Conservation (phyloP, 1,140 invertebrate genomes). For the Drosophila ogumai region DNA sequence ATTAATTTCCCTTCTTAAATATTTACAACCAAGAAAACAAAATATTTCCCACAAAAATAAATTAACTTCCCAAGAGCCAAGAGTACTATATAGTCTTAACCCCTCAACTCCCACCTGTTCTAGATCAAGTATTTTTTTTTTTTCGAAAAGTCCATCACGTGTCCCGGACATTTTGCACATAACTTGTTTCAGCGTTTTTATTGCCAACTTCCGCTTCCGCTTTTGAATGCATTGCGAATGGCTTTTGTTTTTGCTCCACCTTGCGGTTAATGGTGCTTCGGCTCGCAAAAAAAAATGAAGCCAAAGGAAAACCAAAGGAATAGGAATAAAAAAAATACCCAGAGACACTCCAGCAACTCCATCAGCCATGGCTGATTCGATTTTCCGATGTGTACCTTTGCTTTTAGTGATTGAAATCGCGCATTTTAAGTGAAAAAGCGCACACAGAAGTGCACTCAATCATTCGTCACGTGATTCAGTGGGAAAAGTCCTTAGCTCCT, state of each 20-base stretch:
- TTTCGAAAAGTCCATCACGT: conserved; percentile 61
- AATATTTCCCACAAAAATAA: neutral
- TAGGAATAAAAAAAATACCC: neutral
- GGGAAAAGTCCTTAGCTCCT: conserved; percentile 2
- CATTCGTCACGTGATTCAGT: conserved; percentile 76
- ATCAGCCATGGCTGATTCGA: conserved; percentile 54
- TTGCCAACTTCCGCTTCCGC: conserved; percentile 72
- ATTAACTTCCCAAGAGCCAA: neutral
- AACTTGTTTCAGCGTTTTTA: conserved; percentile 79
- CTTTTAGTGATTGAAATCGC: conserved; percentile 83
- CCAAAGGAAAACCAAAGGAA: neutral
- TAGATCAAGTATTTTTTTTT: conserved; percentile 14
- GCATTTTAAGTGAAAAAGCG: conserved; percentile 82
- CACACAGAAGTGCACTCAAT: conserved; percentile 81
- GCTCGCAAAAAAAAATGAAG: neutral
- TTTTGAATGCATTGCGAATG: conserved; percentile 39
- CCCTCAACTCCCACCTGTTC: neutral
- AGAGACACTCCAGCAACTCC: conserved; percentile 40
- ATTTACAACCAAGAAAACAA: neutral
- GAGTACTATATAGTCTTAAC: neutral
- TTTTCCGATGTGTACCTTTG: conserved; percentile 73
- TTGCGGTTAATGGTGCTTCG: conserved; percentile 61
- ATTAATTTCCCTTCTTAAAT: too few species aligned
- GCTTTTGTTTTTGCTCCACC: conserved; percentile 56
- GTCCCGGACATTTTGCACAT: conserved; percentile 75